A percentile compares a stretch with the other conserved stretches of the same genome.
phyloP scores from a whole-genome alignment of 2,888 invertebrate genomes.

The Heliconius aoede region DNA sequence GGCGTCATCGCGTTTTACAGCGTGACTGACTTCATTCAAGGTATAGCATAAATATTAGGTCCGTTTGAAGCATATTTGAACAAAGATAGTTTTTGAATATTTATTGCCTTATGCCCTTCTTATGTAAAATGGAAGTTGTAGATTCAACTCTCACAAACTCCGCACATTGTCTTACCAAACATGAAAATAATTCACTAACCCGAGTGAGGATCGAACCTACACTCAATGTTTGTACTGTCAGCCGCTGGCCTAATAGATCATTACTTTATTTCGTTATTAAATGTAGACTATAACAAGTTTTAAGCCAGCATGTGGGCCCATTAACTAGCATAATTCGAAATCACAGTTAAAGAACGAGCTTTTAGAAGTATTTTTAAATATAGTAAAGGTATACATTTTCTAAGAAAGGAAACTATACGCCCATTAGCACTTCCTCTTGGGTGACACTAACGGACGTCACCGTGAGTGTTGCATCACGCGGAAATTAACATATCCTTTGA shows the following conservation, averaged over 20 bases:
- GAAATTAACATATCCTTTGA: slow-evolving; percentile 55
- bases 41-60: background rate
- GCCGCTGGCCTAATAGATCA: background rate
- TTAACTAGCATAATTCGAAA: background rate
- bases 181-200: background rate
- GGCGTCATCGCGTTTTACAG: background rate
- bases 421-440: slow-evolving; percentile 64
- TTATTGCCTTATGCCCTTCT: background rate
- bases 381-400: slow-evolving; percentile 48
- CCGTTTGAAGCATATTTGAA: background rate
- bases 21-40: slow-evolving; percentile 5
- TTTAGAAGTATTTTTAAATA: slow-evolving; percentile 41
- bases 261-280: background rate
- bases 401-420: slow-evolving; percentile 61
- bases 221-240: background rate
- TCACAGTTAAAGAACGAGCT: slow-evolving; percentile 17
- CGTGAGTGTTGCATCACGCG: slow-evolving; percentile 55
- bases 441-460: slow-evolving; percentile 55
- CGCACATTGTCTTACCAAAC: too few species aligned
- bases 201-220: background rate
- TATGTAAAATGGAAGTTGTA: too few species aligned
- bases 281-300: background rate
- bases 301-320: background rate
- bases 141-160: too few species aligned
- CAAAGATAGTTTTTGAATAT: background rate